Base-by-base conservation (phyloP, 1,140 invertebrate genomes). In the Lordiphosa mommai region DNA sequence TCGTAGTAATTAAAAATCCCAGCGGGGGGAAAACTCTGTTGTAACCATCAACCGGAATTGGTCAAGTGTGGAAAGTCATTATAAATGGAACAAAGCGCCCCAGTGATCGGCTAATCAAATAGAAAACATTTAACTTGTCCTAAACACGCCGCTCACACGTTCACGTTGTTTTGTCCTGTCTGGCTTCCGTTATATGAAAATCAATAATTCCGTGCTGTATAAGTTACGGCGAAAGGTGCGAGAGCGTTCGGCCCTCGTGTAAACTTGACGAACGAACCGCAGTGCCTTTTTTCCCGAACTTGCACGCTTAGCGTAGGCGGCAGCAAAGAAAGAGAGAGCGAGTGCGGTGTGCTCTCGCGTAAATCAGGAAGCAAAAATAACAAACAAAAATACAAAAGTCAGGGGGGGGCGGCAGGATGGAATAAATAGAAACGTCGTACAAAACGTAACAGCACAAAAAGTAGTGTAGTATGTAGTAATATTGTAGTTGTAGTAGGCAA, bases 191-290 rank as follows among this genome's bases (percentile, higher is more conserved):
- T 72, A 67, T 76, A 68, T 49, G 33, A 82, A 84, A 84, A 84
- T 84, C 77, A 56, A 84, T 84, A 84, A 85, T 70, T 85, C 70
- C 77, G 79, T 84, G 77, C 77, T 84, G 77, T 84, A 84, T 84
- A 84, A 84, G 55, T 82, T 82, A 82, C 67, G 77, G 77, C 77
- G 60, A 82, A 84, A 84, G 77, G 77, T 84, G 77, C 77, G 71
- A 76, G 59, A 48, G 46, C 10, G 30, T 58, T 51, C 47, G 56
- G 61, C 46, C 47, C 51, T 58, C 44, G 23, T 32, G 20, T n/a
- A n/a, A n/a, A 49, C 49, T 73, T 50, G 59, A 34, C 29, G 40
- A 20, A 27, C 13, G n/a, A n/a, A n/a, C 29, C 32, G 30, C 17
- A 37, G 32, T 55, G 14, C 44, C 43, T 20, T 20, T 43, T 20